Base-by-base conservation (phyloP, 1,140 invertebrate genomes). In the Drosophila nigrodunni region DNA sequence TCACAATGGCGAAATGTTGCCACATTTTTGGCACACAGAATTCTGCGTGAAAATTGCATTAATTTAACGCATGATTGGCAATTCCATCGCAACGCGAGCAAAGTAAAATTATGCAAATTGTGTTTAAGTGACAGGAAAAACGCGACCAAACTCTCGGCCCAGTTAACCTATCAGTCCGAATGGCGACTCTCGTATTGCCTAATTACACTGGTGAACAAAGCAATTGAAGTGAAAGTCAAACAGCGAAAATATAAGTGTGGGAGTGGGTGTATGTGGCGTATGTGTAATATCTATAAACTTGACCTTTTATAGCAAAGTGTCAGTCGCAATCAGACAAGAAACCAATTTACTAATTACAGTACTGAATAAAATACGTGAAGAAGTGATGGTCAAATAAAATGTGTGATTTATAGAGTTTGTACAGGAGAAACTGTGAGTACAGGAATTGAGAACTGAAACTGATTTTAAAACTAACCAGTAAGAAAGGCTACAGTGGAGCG, bases 31-130 rank as follows among this genome's bases (percentile, higher is more conserved):
- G 46, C 49, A n/a, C 18, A 39, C n/a, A 55, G 21, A 55, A 54
- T 35, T 13, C 62, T 71, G 69, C 67, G 25, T 79, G 80, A 88
- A 89, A 89, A 89, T 88, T 88, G 77, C 80, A 89, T 89, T 88
- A 89, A 88, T 88, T 88, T 88, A 89, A 88, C 83, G 83, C 83
- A 75, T 83, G 83, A 88, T 89, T 88, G 85, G 85, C 80, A 71
- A 58, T 60, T 68, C 46, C 49, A 18, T 35, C 15, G 60, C 25
- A 30, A 18, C 30, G 39, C 30, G 58, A 54, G 47, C 69, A 72
- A 76, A 76, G 76, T 79, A 52, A 82, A 78, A 78, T 82, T 82
- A 82, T 82, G 76, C 67, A 82, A 82, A 76, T 65, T 49, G 39
- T 57, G 30, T 55, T 43, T 21, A 59, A 61, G 43, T 61, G 47